These are phyloP conservation scores for Cygnus olor DNA, from an alignment of 2,797 vertebrate species.

Conservation along the genomic window DNA sequence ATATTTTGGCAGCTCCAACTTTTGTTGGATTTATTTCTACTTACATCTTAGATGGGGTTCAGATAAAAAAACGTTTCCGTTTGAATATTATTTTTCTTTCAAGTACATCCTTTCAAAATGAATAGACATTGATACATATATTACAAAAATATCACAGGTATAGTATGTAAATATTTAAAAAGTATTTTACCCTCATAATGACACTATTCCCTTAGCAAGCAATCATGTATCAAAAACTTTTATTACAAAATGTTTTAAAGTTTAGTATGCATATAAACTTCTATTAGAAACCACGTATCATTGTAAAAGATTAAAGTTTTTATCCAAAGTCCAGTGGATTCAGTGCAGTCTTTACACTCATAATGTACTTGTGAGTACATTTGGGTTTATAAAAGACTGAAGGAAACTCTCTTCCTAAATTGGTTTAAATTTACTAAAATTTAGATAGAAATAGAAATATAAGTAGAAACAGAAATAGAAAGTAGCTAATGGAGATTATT, in stretches of 20 bases:
- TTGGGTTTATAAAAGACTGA: background rate
- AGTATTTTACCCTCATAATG: background rate
- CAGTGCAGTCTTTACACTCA: background rate
- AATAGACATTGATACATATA: background rate
- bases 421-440: slow-evolving; percentile 11
- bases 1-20: background rate
- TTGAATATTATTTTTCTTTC: background rate
- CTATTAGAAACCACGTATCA: background rate
- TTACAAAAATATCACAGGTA: rapidly evolving
- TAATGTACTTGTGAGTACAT: background rate
- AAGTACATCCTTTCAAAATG: background rate
- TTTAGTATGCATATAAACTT: background rate
- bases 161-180: background rate
- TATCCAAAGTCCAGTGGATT: background rate
- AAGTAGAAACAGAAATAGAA: background rate
- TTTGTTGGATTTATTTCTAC: background rate
- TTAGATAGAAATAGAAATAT: background rate
- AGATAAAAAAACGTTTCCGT: background rate
- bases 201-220: background rate
- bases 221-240: background rate
- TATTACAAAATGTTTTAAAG: background rate
- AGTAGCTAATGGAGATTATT: background rate
- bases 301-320: background rate
- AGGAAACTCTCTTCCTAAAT: background rate
- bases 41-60: background rate